phyloP scores from a whole-genome alignment of 2,888 invertebrate species.

The Meta bourneti region DNA sequence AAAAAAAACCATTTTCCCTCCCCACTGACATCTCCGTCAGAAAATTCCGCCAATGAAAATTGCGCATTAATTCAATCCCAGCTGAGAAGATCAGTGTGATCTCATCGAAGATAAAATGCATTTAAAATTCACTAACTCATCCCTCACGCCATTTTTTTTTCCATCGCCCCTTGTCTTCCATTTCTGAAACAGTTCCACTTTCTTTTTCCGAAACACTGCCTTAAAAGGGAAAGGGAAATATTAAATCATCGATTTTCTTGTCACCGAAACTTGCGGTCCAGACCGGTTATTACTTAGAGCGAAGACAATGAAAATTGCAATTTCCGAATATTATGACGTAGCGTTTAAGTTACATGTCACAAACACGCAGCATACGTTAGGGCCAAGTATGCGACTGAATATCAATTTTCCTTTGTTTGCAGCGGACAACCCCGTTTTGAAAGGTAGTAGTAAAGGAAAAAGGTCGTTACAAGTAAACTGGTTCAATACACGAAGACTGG shows the following conservation, averaged over 20 bases:
- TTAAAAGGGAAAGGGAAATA: neutral
- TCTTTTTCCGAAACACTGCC: too few relatives aligned
- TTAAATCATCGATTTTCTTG: neutral
- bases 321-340: conserved; percentile 8
- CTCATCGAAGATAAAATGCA: too few relatives aligned
- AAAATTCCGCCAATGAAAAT: too few relatives aligned
- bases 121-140: too few relatives aligned
- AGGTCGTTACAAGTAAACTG: neutral
- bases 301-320: conserved; percentile 27
- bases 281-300: neutral
- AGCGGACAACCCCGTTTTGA: neutral
- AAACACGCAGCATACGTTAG: neutral
- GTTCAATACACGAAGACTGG: conserved; percentile 4
- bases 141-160: too few relatives aligned
- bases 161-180: too few relatives aligned
- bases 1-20: too few relatives aligned
- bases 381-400: neutral
- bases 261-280: neutral
- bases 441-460: neutral
- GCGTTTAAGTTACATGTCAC: conserved; percentile 16
- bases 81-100: too few relatives aligned
- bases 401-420: neutral
- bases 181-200: too few relatives aligned
- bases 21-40: too few relatives aligned
- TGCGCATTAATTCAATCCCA: too few relatives aligned